These are phyloP conservation scores for Holacanthella duospinosa DNA, from an alignment of 2,888 invertebrate species.

Conservation along the genomic window DNA sequence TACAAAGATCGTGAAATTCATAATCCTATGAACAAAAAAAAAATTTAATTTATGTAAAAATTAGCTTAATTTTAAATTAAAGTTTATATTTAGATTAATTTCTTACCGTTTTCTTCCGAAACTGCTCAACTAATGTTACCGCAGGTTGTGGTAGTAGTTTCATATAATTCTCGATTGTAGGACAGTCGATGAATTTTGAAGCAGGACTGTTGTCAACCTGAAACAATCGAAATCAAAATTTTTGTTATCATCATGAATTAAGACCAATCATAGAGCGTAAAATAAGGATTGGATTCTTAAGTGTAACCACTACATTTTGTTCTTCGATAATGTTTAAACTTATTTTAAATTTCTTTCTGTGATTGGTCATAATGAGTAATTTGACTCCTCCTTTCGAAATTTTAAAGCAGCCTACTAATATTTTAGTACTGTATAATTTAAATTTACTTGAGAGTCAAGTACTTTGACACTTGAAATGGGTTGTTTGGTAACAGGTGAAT, in stretches of 20 bases:
- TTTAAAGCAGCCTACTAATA: too few species aligned
- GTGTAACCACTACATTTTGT: neutral
- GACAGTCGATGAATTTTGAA: slow-evolving; percentile 5
- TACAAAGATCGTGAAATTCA: neutral
- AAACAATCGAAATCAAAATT: too few species aligned
- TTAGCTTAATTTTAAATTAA: neutral
- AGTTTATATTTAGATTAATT: neutral
- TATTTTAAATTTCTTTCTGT: too few species aligned
- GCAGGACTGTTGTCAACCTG: slow-evolving; percentile 26
- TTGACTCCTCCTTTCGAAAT: too few species aligned
- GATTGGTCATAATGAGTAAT: too few species aligned
- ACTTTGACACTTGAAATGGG: too few species aligned
- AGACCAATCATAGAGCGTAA: slow-evolving; percentile 37
- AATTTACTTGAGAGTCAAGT: too few species aligned
- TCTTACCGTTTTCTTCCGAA: neutral
- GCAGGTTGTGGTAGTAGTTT: slow-evolving; percentile 15
- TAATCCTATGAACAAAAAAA: too few species aligned
- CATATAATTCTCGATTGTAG: slow-evolving; percentile 9
- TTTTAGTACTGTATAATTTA: too few species aligned
- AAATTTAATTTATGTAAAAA: neutral
- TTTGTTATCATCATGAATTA: too few species aligned
- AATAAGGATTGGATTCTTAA: neutral
- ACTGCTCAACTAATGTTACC: neutral
- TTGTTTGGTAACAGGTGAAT: too few species aligned
- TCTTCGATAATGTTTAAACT: too few species aligned